phyloP scores from a whole-genome alignment of 2,888 invertebrate species.

The Trachelus troglodyta region DNA sequence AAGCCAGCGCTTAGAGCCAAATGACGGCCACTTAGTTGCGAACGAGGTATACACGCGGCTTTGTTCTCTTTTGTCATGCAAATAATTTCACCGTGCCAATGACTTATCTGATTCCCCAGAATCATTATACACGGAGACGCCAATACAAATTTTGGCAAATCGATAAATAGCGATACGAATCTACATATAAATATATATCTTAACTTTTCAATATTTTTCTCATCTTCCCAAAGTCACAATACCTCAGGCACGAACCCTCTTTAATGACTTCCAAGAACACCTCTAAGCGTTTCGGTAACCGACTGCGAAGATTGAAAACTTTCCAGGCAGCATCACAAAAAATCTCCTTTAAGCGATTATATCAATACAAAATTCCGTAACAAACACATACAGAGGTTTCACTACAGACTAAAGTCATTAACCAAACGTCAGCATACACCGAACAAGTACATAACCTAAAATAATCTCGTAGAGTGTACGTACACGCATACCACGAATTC shows the following conservation, averaged over 20 bases:
- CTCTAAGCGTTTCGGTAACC: neutral
- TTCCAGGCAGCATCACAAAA: slow-evolving; percentile 1
- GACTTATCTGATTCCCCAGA: slow-evolving; percentile 11
- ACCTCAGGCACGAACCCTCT: neutral
- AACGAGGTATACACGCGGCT: neutral
- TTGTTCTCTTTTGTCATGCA: neutral
- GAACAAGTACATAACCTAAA: neutral
- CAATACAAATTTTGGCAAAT: neutral
- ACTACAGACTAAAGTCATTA: neutral
- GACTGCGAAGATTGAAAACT: slow-evolving; percentile 1
- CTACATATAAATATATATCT: neutral
- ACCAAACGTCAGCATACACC: neutral
- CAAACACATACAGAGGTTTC: neutral
- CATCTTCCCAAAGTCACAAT: neutral
- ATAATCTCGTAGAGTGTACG: neutral
- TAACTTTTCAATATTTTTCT: neutral
- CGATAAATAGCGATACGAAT: neutral
- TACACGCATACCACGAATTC: neutral
- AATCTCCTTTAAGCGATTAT: neutral
- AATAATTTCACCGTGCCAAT: slow-evolving; percentile 3
- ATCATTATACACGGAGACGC: neutral
- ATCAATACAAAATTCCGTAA: neutral
- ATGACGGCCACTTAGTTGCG: neutral
- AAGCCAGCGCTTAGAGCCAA: neutral
- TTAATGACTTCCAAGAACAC: neutral